These are phyloP conservation scores for Papilio demoleus DNA, from an alignment of 2,888 invertebrate species.

Conservation along the genomic window DNA sequence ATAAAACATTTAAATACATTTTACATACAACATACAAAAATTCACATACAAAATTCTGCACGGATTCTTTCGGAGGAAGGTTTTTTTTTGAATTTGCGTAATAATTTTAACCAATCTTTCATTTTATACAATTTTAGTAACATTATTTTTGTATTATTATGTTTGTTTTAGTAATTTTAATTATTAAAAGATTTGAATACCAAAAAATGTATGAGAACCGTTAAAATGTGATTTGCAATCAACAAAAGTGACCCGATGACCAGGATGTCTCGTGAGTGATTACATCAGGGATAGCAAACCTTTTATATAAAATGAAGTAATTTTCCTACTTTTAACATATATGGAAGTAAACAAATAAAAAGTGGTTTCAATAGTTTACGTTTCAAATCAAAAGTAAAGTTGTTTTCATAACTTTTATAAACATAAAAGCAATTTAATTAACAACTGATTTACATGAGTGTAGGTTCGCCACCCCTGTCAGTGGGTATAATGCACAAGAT, in stretches of 20 bases:
- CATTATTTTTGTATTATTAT: not conserved
- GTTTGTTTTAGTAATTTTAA: not conserved
- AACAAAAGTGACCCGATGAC: conserved; percentile 2
- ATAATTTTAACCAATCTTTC: too few relatives aligned
- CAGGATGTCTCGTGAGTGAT: conserved; percentile 29
- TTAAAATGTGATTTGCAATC: conserved; percentile 9
- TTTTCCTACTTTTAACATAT: too few relatives aligned
- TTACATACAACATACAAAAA: not conserved
- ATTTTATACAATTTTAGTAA: not conserved
- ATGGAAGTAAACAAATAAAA: too few relatives aligned
- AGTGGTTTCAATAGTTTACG: not conserved
- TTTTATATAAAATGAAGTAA: too few relatives aligned
- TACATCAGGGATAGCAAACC: conserved; percentile 9
- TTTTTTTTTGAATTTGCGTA: not conserved
- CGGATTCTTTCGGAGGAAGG: not conserved
- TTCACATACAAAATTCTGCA: conserved; percentile 1
- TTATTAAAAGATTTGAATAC: not conserved
- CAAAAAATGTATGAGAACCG: conserved; percentile 31
- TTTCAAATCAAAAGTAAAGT: not conserved
- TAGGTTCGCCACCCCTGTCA: not conserved
- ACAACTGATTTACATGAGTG: too few relatives aligned
- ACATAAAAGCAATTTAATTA: too few relatives aligned
- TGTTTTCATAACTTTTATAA: too few relatives aligned
- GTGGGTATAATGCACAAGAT: conserved; percentile 41
- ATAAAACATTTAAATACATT: not conserved